These are phyloP conservation scores for Axinella damicornis DNA, from an alignment of 37 sponge, comb jelly and placozoan species.

Conservation along the genomic window DNA sequence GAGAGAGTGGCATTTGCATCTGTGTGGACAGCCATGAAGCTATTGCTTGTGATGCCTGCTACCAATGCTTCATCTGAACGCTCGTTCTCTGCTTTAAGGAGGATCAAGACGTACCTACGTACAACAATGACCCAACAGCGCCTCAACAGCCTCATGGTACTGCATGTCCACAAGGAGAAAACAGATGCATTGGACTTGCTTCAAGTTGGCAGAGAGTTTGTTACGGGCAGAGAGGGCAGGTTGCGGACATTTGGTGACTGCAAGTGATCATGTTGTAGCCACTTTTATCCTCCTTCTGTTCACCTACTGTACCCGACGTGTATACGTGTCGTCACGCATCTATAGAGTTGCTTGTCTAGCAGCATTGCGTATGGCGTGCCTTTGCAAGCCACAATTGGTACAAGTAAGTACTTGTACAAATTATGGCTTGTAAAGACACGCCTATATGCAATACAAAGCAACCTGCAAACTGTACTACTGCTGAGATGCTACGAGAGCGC, in stretches of 20 bases:
- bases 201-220: constrained; percentile 30
- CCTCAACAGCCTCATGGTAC: constrained; percentile 59
- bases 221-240: constrained; percentile 16
- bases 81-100: constrained; percentile 49
- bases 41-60: too few species aligned
- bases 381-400: too few species aligned
- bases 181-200: constrained; percentile 15
- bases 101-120: constrained; percentile 66
- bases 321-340: too few species aligned
- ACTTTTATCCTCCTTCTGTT: too few species aligned
- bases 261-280: too few species aligned
- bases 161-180: constrained; percentile 50
- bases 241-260: constrained; percentile 49
- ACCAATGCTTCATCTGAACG: constrained; percentile 68
- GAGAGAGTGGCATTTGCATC: constrained; percentile 24
- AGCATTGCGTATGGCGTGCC: too few species aligned
- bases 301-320: too few species aligned
- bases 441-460: too few species aligned
- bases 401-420: too few species aligned
- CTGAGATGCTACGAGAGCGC: too few species aligned
- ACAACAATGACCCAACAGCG: constrained; percentile 62
- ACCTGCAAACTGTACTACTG: too few species aligned
- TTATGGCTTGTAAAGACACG: too few species aligned
- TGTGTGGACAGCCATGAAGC: constrained; percentile 30
- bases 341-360: constrained; percentile 33